Evolutionary conservation across 2,888 invertebrate genomes (phyloP), one percentile per base, ranked within the genome.

Genomic region (Meiosimyza platycephala): DNA sequence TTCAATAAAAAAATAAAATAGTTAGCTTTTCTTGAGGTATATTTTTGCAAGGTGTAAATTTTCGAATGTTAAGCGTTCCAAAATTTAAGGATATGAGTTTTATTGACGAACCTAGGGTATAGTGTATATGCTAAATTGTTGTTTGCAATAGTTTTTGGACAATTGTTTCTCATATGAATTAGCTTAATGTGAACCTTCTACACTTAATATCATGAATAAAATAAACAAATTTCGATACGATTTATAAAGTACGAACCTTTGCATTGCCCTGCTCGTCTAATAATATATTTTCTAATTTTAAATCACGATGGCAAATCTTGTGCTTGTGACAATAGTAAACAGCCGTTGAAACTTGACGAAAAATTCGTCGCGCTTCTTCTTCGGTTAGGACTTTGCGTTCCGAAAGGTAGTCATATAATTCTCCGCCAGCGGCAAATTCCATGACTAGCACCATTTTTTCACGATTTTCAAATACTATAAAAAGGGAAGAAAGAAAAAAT

Each of bases 361-460:
- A 98, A 88, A 99, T 94, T 83, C 97, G 89, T 80, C 97, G 90
- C 1, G 98, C 97, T 89, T 98, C 98, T 75, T 93, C 93, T 86
- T 98, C 98, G 78, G 91, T 90, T 79, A 99, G 90, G 79, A 96
- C 95, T 89, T 97, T 97, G 79, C 94, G 90, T 85, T 96, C 95
- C 85, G 95, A 96, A 80, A 98, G 91, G 88, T 96, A 98, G 88
- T 98, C 99, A 87, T 99, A 99, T 48, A 99, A 90, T 89, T 99
- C 99, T 74, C 99, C 99, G 74, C 99, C 99, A 75, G 95, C 95
- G 78, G 99, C 99, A 88, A 98, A 99, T 89, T 99, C 99, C 98
- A 99, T 98, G 50, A 99, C 98, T 78, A 99, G 91, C 80, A 99
- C 98, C 93, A 99, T 99, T 90, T 98, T 98, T 89, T 99, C 99